Base-by-base conservation (phyloP, 2,888 invertebrate genomes). In the Drosophila eohydei region DNA sequence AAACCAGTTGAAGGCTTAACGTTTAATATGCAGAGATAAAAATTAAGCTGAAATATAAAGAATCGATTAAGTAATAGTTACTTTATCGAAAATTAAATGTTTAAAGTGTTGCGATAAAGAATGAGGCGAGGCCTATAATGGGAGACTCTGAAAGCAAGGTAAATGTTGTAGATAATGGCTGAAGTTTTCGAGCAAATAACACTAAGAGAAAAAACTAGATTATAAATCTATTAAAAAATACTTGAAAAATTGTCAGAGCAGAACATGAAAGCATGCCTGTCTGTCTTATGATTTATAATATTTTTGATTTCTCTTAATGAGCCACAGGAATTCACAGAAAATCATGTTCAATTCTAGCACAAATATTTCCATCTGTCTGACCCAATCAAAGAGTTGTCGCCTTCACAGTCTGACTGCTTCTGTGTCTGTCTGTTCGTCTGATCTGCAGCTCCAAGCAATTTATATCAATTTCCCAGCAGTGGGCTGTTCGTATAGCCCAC, bases 381-480 rank as follows among this genome's bases (percentile, higher is more conserved):
- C 52, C 66, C 86, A 68, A 80, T 86, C 77, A 83, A 65, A 75
- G 61, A 71, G 73, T 80, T 81, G 87, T 80, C 86, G 63, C 71
- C 59, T 67, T 69, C 68, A 63, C 44, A 41, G 66, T 34, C 50
- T 34, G 48, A 8, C n/a, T 48, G 48, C 21, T 21, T 21, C 40
- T 16, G 21, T 32, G 16, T 32, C 16, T 26, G 51, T 26, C 83
- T 82, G 86, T 74, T 16, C 26, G 36, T 36, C 78, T 62, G 74
- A 74, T 71, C 88, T 67, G 75, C 62, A 71, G 77, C 77, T 74
- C 62, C 71, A 61, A 81, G 65, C 82, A 84, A 83, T 83, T 83
- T 88, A 89, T 83, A 89, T 83, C 75, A 83, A 83, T 83, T 89
- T 89, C 87, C 63, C 70, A 79, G n/a, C 61, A 58, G 38, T 38